A percentile compares a stretch with the other conserved stretches of the same genome.
These are phyloP conservation scores for Sphaeridia pumilis DNA, from an alignment of 2,888 invertebrate genomes.

Conservation along the genomic window DNA sequence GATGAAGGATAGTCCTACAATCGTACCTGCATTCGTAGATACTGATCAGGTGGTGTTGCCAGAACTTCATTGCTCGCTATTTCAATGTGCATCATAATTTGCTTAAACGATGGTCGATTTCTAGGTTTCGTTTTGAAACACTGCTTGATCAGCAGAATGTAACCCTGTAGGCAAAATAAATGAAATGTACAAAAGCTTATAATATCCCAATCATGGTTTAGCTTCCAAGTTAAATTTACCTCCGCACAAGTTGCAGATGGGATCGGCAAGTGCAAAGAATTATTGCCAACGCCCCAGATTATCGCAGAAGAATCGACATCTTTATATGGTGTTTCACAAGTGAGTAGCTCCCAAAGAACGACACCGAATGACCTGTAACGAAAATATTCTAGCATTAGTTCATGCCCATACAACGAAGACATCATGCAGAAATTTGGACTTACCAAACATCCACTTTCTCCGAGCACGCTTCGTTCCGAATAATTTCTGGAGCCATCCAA, in stretches of 20 bases:
- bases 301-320: slow-evolving; percentile 93
- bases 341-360: slow-evolving; percentile 93
- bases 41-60: slow-evolving; percentile 54
- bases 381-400: background rate
- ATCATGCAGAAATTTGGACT: too few species aligned
- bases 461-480: slow-evolving; percentile 89
- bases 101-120: slow-evolving; percentile 78
- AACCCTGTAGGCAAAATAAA: slow-evolving; percentile 45
- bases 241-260: slow-evolving; percentile 73
- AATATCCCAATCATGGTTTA: too few species aligned
- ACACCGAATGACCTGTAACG: slow-evolving; percentile 74
- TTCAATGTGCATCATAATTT: slow-evolving; percentile 65
- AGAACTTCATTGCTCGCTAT: slow-evolving; percentile 38
- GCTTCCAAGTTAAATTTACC: too few species aligned
- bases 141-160: slow-evolving; percentile 74
- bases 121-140: slow-evolving; percentile 86
- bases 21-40: slow-evolving; percentile 68
- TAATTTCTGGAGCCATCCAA: slow-evolving; percentile 99
- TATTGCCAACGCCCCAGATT: slow-evolving; percentile 95
- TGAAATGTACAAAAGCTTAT: too few species aligned
- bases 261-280: slow-evolving; percentile 80
- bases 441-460: slow-evolving; percentile 97
- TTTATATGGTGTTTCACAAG: slow-evolving; percentile 84
- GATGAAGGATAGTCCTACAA: too few species aligned
- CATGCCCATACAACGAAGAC: too few species aligned